Evolutionary conservation across 2,113 vertebrate species (phyloP).

Genomic region (Zosterops hypoxanthus): DNA sequence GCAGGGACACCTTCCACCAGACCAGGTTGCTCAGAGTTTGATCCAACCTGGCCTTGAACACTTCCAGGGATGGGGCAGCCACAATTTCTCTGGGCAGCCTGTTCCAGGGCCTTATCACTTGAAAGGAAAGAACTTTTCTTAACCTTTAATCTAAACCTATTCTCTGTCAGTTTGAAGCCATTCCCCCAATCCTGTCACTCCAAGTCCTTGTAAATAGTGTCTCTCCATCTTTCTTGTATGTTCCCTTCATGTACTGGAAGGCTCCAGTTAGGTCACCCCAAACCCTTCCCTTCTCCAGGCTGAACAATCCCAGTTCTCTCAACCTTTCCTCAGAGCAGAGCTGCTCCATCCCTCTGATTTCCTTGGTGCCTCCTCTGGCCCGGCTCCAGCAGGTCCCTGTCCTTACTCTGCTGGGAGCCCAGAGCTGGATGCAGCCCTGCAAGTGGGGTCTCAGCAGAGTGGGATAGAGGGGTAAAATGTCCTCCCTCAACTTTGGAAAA

Average conservation of each 20-base stretch:
- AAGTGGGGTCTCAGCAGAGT: background rate
- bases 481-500: background rate
- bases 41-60: background rate
- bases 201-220: background rate
- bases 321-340: background rate
- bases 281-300: accelerated
- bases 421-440: background rate
- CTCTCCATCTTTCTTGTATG: accelerated
- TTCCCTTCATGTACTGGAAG: background rate
- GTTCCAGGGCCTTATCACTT: background rate
- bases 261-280: accelerated
- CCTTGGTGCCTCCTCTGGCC: background rate
- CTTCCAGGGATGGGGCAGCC: background rate
- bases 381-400: background rate
- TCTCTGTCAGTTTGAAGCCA: background rate
- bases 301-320: accelerated
- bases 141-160: background rate
- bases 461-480: background rate
- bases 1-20: background rate
- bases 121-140: background rate
- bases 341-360: background rate
- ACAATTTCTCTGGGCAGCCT: background rate
- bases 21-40: accelerated
- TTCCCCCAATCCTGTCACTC: background rate
- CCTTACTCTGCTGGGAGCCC: background rate